Conservation (phyloP, 2,113 vertebrate species). For the Podilymbus podiceps region DNA sequence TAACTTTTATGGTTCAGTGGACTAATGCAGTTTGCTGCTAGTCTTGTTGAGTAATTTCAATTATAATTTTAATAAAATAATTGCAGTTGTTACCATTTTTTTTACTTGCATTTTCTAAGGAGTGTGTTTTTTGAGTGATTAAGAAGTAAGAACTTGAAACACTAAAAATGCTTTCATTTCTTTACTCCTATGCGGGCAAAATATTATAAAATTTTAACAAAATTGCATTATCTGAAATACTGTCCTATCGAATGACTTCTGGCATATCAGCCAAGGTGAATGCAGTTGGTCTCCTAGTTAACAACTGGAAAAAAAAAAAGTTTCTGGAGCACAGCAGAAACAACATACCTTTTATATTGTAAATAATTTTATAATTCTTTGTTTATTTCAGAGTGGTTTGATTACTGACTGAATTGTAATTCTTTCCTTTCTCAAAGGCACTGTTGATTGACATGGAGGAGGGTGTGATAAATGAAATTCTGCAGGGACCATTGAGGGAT, state of each 20-base stretch:
- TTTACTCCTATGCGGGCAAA: background rate
- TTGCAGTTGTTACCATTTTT: background rate
- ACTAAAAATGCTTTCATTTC: background rate
- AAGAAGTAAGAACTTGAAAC: background rate
- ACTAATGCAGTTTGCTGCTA: background rate
- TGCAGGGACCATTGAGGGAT: conserved; percentile 90
- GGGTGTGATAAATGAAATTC: conserved; percentile 93
- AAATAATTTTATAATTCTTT: conserved; percentile 15
- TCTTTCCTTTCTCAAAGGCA: conserved; percentile 78
- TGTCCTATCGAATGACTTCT: background rate
- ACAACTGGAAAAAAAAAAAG: background rate
- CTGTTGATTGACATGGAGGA: conserved; percentile 98
- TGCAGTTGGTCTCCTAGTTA: background rate
- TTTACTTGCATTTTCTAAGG: background rate
- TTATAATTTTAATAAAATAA: background rate
- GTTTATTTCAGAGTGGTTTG: background rate
- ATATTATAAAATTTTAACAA: background rate
- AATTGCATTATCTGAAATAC: background rate
- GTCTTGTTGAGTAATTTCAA: background rate
- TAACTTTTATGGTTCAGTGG: background rate
- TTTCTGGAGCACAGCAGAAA: background rate
- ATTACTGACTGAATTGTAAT: conserved; percentile 20
- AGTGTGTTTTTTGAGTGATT: background rate
- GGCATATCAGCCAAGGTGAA: background rate
- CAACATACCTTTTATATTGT: background rate